These are phyloP conservation scores for Lichenostomus cassidix DNA, from an alignment of 2,113 vertebrate species.

Conservation along the genomic window DNA sequence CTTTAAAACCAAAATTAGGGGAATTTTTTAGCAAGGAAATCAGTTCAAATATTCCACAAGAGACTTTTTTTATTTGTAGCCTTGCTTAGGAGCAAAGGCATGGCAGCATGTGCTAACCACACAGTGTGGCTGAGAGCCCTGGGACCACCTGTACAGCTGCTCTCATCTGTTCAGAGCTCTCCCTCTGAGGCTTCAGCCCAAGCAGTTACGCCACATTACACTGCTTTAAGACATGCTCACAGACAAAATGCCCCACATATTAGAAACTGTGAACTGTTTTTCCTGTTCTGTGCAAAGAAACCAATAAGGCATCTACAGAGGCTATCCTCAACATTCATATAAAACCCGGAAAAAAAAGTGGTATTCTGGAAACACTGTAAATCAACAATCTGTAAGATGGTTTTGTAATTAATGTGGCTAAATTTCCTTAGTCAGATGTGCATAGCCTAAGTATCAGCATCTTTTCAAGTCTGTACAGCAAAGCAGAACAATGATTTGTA, in stretches of 20 bases:
- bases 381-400: neutral
- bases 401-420: neutral
- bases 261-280: neutral
- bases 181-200: neutral
- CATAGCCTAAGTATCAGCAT: neutral
- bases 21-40: neutral
- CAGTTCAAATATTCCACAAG: neutral
- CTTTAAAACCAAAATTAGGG: neutral
- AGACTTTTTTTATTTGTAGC: neutral
- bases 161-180: neutral
- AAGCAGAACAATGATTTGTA: neutral
- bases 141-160: neutral
- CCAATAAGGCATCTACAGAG: accelerated
- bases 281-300: neutral
- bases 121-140: neutral
- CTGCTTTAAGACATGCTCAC: neutral
- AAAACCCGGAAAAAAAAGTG: neutral
- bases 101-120: accelerated
- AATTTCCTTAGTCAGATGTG: neutral
- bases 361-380: neutral
- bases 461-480: neutral
- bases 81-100: neutral
- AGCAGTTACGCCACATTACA: neutral
- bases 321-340: neutral
- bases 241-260: neutral